Evolutionary conservation across 2,113 vertebrate genomes (phyloP), one percentile per base, ranked within the genome.

Genomic region (Plestiodon gilberti): DNA sequence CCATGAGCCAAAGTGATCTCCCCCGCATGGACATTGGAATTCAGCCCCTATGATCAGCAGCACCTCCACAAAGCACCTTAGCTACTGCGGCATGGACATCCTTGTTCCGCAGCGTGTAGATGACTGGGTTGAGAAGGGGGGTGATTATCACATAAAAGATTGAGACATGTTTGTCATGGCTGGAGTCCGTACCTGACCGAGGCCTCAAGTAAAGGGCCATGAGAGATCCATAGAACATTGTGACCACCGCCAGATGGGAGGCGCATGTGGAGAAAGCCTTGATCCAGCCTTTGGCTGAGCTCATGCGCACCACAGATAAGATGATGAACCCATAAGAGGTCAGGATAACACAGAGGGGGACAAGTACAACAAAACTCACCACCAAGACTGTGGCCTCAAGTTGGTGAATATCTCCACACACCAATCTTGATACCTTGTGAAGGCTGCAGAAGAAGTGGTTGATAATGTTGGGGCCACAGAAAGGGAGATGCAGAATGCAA

Each of bases 381-480:
- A 75, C 35, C 0, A 76, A 43, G 28, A 14, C 30, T 18, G 30
- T 9, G 20, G 22, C 30, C 30, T 84, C 38, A 3, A 55, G 25
- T 2, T 48, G 4, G 0, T 38, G 67, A 2, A 73, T 89, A 35
- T 89, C 67, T 0, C 57, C 59, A n/a, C 88, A 93, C 25, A 84
- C 81, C 3, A 88, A 85, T 57, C 81, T 89, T 61, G 88, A 1
- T 0, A 88, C 5, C 10, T 81, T 78, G 23, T 80, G 70, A 10
- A 78, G 23, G 11, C 89, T 87, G 81, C 91, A 92, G 52, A 87
- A 78, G 33, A 89, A 91, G 40, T 88, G 89, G 22, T 57, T 78
- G 4, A 88, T 88, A 23, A 82, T 17, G 6, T 0, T 0, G 20
- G 85, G 78, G 1, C 86, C 2, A 6, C 89, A 91, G 73, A 88